These are phyloP conservation scores for Drosophila merina DNA, from an alignment of 2,888 invertebrate genomes.

Conservation along the genomic window DNA sequence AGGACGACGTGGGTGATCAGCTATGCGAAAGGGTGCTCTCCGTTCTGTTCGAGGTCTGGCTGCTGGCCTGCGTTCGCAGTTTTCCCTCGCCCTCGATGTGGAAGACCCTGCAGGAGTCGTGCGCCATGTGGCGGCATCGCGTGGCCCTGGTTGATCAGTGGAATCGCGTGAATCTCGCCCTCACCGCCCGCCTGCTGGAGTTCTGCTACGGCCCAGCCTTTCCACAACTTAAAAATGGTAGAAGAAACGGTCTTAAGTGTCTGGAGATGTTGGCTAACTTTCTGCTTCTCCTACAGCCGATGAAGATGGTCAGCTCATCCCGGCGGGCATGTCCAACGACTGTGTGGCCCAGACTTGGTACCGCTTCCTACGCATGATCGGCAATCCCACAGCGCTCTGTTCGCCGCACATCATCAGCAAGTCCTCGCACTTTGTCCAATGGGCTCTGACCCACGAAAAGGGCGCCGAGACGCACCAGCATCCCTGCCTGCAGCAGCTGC, in stretches of 20 bases:
- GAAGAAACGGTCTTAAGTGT: not conserved
- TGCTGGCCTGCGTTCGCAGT: constrained; percentile 87
- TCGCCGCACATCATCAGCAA: constrained; percentile 91
- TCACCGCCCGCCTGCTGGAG: constrained; percentile 92
- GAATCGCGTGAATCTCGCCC: constrained; percentile 95
- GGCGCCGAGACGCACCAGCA: constrained; percentile 94
- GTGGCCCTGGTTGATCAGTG: constrained; percentile 96
- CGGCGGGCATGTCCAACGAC: constrained; percentile 93
- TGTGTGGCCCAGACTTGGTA: constrained; percentile 98
- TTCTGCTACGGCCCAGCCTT: constrained; percentile 95
- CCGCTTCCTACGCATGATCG: constrained; percentile 95
- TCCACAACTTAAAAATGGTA: constrained; percentile 92
- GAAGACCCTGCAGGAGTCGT: constrained; percentile 97
- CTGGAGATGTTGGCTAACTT: not conserved
- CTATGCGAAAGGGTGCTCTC: constrained; percentile 96
- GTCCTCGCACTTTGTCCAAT: constrained; percentile 89
- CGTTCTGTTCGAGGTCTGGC: constrained; percentile 94
- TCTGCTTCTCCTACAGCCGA: constrained; percentile 87
- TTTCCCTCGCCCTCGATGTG: constrained; percentile 98
- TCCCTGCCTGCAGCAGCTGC: constrained; percentile 92
- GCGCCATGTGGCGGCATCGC: constrained; percentile 97
- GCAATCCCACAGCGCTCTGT: constrained; percentile 96
- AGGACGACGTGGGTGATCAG: constrained; percentile 97
- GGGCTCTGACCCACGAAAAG: constrained; percentile 91
- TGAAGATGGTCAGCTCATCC: constrained; percentile 93